These are phyloP conservation scores for Coryphaenoides rupestris DNA, from an alignment of 2,113 vertebrate genomes.

Conservation along the genomic window DNA sequence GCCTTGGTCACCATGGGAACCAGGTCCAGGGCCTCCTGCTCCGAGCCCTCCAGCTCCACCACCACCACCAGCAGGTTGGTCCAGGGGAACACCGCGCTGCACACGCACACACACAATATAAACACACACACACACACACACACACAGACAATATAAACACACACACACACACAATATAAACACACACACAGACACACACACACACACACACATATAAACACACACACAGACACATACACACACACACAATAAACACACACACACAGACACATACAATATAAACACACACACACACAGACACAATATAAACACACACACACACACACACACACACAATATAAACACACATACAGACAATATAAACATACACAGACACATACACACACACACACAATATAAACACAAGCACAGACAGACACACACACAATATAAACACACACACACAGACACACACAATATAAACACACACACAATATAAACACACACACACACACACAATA, in stretches of 20 bases:
- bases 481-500: no score
- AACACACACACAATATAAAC: no score
- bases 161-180: background rate
- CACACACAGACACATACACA: background rate
- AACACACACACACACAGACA: background rate
- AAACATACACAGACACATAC: no score
- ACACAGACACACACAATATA: no score
- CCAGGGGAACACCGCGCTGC: conserved; percentile 97
- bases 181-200: background rate
- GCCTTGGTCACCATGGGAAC: conserved; percentile 97
- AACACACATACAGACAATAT: no score
- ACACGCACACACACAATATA: conserved; percentile 19
- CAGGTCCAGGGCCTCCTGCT: conserved; percentile 97
- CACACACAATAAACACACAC: background rate
- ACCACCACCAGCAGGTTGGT: conserved; percentile 97
- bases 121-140: conserved; percentile 1
- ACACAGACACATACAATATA: background rate
- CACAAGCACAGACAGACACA: no score
- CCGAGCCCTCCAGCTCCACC: conserved; percentile 95
- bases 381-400: no score
- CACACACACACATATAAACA: background rate
- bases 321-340: no score
- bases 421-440: no score
- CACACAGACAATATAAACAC: background rate
- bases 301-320: background rate